Base-by-base conservation (phyloP, 2,113 vertebrate species). In the Chiloscyllium plagiosum region DNA sequence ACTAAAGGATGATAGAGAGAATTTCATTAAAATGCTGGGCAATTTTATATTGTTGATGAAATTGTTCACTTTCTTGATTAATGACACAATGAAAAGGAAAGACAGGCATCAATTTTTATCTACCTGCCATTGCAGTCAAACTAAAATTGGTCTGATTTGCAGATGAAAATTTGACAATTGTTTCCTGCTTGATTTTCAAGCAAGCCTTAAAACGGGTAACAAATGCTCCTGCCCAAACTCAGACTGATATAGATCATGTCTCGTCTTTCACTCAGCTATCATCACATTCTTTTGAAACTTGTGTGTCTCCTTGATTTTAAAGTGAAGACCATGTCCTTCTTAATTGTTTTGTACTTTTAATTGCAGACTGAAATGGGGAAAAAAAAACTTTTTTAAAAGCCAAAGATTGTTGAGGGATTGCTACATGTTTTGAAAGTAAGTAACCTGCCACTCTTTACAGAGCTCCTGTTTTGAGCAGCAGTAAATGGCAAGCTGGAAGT, bases 1-100 rank as follows among this genome's bases (percentile, higher is more conserved):
- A 86, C 47, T 86, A 26, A 89, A 56, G 26, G 86, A 89, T 56
- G 50, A 89, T 56, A 52, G 86, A 56, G 86, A 89, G 50, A 26
- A 52, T 89, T 89, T 89, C 50, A 89, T 89, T 56, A 89, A 89
- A 89, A 29, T 89, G 50, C 56, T 89, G 86, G 50, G 26, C 52
- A 89, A 61, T 89, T 89, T 89, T 56, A 89, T 1, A 89, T 89
- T 89, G 86, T 89, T 89, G 12, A 56, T 89, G 86, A 52, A 89
- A 89, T 26, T 29, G 4, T 89, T 61, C 26, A 61, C 50, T 56
- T 56, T 56, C 52, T 89, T 89, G 86, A 87, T 87, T 87, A 52
- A 87, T 87, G 47, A 56, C 86, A 33, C 50, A 56, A 89, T 52
- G 56, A 89, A 89, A 89, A 56, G 12, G 4, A 61, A 61, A 56